A percentile compares a stretch with the other conserved stretches of the same genome.
Evolutionary conservation across 2,888 invertebrate genomes (phyloP).

Genomic region (Lycia hirtaria): DNA sequence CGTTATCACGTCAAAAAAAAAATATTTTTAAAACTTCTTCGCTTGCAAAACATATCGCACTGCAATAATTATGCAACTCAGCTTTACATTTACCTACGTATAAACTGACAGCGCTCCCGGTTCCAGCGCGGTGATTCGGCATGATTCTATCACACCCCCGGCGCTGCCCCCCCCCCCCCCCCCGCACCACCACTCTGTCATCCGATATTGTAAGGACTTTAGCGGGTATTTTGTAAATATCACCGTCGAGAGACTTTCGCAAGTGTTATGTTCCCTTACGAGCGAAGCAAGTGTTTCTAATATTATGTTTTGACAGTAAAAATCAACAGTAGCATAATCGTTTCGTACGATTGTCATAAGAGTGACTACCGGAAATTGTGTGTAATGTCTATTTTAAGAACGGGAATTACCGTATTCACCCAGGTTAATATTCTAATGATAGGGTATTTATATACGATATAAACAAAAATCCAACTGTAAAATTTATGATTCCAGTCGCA

Average conservation of each 20-base stretch:
- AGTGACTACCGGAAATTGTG: too few species aligned
- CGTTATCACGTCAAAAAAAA: too few species aligned
- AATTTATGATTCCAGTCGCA: too few species aligned
- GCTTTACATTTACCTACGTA: not conserved
- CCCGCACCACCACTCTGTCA: not conserved
- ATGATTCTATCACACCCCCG: not conserved
- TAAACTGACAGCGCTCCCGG: not conserved
- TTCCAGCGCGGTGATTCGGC: not conserved
- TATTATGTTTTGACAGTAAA: too few species aligned
- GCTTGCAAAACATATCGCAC: too few species aligned
- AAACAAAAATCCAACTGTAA: too few species aligned
- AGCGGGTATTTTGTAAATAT: constrained; percentile 5
- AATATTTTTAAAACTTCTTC: too few species aligned
- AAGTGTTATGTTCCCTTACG: not conserved
- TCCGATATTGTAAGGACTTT: constrained; percentile 6
- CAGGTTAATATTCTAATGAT: too few species aligned
- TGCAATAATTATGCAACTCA: not conserved
- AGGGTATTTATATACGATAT: too few species aligned
- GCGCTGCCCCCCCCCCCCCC: not conserved
- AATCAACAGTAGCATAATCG: too few species aligned
- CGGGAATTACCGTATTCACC: too few species aligned
- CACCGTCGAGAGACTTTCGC: constrained; percentile 4
- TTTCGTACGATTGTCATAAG: not conserved
- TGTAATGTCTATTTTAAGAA: too few species aligned
- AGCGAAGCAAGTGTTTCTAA: not conserved